phyloP scores from a whole-genome alignment of 2,888 invertebrate species.

The Hypercompe scribonia region DNA sequence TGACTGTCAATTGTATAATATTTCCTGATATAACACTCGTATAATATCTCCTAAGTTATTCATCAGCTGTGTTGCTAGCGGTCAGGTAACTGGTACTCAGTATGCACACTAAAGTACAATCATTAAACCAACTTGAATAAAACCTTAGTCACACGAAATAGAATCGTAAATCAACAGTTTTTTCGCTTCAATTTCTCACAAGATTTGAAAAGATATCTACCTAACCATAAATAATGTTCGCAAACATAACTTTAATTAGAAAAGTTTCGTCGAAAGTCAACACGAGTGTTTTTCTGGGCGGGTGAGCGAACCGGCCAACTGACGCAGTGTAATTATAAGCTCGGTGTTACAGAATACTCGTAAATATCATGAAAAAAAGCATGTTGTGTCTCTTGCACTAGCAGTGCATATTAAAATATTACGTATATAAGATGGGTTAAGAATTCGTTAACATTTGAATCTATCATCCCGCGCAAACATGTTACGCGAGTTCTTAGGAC shows the following conservation, averaged over 20 bases:
- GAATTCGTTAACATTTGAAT: too few species aligned
- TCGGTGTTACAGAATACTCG: background rate
- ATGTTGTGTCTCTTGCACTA: background rate
- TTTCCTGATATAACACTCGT: too few species aligned
- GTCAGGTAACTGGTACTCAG: background rate
- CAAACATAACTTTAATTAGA: slow-evolving; percentile 2
- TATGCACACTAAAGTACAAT: background rate
- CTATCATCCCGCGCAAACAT: too few species aligned
- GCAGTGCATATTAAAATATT: too few species aligned
- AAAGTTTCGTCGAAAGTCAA: slow-evolving; percentile 9
- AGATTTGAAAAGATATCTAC: background rate
- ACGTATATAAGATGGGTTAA: too few species aligned
- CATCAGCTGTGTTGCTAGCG: background rate
- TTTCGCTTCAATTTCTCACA: background rate
- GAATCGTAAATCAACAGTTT: slow-evolving; percentile 10
- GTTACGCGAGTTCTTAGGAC: too few species aligned
- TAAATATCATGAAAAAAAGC: background rate
- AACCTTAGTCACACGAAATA: slow-evolving; percentile 3
- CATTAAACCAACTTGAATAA: background rate
- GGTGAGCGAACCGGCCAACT: background rate
- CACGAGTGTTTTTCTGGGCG: slow-evolving; percentile 2
- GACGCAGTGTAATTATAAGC: background rate
- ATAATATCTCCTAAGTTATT: too few species aligned
- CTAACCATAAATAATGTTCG: slow-evolving; percentile 2
- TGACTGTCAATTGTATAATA: too few species aligned